phyloP scores from a whole-genome alignment of 1,140 invertebrate genomes.

The Solenopsis invicta region DNA sequence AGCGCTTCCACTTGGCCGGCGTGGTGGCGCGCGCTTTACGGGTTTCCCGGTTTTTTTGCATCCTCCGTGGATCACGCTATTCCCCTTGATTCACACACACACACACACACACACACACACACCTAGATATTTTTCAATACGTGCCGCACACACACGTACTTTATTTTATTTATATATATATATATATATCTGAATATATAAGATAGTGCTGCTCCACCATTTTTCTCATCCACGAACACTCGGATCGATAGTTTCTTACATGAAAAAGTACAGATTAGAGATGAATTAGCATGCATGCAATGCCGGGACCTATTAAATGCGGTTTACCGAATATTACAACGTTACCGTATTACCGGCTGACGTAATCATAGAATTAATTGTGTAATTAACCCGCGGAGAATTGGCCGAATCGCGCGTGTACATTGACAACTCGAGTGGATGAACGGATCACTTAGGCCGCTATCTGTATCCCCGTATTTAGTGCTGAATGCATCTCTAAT shows the following conservation, averaged over 20 bases:
- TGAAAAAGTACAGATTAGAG: constrained; percentile 36
- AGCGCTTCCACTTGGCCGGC: constrained; percentile 45
- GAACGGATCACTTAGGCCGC: constrained; percentile 22
- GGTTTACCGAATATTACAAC: constrained; percentile 23
- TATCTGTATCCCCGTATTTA: constrained; percentile 25
- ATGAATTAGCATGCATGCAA: constrained; percentile 41
- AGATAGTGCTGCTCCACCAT: background rate
- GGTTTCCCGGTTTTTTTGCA: constrained; percentile 47
- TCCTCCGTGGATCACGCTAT: background rate
- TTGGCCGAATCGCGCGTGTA: constrained; percentile 33
- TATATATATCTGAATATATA: background rate
- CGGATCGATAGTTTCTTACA: background rate
- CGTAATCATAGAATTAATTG: constrained; percentile 59
- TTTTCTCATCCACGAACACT: constrained; percentile 23
- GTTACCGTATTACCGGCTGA: constrained; percentile 26
- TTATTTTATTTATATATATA: too few relatives aligned
- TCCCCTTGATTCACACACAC: constrained; percentile 10
- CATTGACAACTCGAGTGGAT: constrained; percentile 49
- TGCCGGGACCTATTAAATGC: constrained; percentile 39
- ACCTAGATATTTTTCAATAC: constrained; percentile 7
- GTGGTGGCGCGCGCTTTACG: constrained; percentile 29
- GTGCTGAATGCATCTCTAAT: constrained; percentile 25
- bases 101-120: background rate
- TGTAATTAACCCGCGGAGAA: constrained; percentile 52
- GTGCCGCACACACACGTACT: background rate